A percentile compares a stretch with the other conserved stretches of the same genome.
phyloP scores from a whole-genome alignment of 2,888 invertebrate genomes.

The Melanophora roralis region DNA sequence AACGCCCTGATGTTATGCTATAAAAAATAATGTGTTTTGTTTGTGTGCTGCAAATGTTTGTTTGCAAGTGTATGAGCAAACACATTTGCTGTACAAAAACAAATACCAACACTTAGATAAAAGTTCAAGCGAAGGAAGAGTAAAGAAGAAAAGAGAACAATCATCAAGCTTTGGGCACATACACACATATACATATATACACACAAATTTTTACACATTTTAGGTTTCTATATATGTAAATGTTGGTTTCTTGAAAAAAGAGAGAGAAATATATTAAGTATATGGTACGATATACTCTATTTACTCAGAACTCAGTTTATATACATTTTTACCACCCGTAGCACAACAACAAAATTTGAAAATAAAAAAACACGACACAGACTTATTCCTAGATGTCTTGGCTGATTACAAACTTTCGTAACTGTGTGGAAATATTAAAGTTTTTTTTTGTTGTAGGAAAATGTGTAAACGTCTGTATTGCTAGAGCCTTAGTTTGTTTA shows the following conservation, averaged over 20 bases:
- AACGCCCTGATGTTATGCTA: constrained; percentile 35
- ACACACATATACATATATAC: neutral
- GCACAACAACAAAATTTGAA: neutral
- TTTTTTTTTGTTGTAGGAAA: neutral
- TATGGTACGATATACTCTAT: too few relatives aligned
- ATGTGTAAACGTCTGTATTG: neutral
- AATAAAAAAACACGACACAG: constrained; percentile 7
- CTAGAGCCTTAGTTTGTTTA: neutral
- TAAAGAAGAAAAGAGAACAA: neutral
- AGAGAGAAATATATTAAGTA: neutral
- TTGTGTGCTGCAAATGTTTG: constrained; percentile 17
- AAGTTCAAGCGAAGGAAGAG: neutral
- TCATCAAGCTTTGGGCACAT: neutral
- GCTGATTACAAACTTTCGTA: constrained; percentile 13
- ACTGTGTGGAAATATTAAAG: constrained; percentile 1
- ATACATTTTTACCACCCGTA: too few relatives aligned
- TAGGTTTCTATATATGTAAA: neutral
- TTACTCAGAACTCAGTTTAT: constrained; percentile 1
- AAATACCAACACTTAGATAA: neutral
- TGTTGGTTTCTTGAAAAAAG: neutral
- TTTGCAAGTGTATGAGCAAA: neutral
- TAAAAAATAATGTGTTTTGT: constrained; percentile 31
- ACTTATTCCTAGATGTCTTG: neutral
- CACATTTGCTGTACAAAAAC: neutral
- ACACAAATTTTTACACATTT: neutral